These are phyloP conservation scores for Callimorpha dominula DNA, from an alignment of 2,888 invertebrate species.

Conservation along the genomic window DNA sequence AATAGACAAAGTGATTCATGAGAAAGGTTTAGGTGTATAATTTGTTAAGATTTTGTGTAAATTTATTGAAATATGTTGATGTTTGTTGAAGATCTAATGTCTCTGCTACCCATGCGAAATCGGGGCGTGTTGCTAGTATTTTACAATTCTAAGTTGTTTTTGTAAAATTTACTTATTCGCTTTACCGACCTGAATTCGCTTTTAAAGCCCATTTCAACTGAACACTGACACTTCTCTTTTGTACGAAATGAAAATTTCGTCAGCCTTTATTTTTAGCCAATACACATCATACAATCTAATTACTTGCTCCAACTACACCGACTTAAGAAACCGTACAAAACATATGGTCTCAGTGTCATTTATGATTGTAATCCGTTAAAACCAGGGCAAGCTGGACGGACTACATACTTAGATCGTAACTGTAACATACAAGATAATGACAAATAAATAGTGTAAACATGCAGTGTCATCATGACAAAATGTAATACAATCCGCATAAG, in stretches of 20 bases:
- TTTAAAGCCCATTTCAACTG: background rate
- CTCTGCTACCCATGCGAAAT: too few relatives aligned
- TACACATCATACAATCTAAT: conserved; percentile 11
- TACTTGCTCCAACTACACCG: conserved; percentile 5
- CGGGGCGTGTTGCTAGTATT: background rate
- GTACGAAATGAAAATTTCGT: background rate
- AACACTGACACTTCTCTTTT: background rate
- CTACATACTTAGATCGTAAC: background rate
- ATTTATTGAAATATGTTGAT: too few relatives aligned
- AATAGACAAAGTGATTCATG: too few relatives aligned
- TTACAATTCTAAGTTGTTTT: background rate
- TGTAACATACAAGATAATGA: background rate
- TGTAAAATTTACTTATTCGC: background rate
- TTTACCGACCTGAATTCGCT: background rate
- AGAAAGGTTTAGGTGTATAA: too few relatives aligned
- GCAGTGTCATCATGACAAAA: too few relatives aligned
- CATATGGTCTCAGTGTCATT: background rate
- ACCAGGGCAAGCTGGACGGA: background rate
- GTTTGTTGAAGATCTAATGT: too few relatives aligned
- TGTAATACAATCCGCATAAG: too few relatives aligned
- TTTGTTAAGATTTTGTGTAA: too few relatives aligned
- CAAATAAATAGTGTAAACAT: too few relatives aligned
- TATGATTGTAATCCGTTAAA: background rate
- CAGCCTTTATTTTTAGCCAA: background rate
- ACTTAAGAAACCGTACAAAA: conserved; percentile 37